Evolutionary conservation across 2,888 invertebrate species (phyloP).

Genomic region (Luperina nickerlii): DNA sequence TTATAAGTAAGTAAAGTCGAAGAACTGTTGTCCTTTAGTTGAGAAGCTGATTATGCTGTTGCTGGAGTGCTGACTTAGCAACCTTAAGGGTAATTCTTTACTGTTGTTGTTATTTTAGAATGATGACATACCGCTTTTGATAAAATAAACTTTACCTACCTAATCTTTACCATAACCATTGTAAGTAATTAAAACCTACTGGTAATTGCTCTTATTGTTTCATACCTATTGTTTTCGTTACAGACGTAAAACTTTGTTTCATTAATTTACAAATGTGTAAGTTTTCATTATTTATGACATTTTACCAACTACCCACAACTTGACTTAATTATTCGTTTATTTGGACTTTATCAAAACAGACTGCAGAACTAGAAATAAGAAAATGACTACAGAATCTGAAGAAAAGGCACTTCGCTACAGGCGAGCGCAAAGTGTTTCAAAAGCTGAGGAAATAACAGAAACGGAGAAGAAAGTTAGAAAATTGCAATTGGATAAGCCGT

Average conservation of each 20-base stretch:
- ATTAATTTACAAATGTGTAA: neutral
- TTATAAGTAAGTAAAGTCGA: neutral
- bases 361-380: slow-evolving; percentile 30
- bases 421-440: slow-evolving; percentile 95
- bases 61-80: slow-evolving; percentile 3
- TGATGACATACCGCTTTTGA: slow-evolving; percentile 28
- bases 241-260: neutral
- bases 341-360: neutral
- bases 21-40: neutral
- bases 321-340: neutral
- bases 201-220: neutral
- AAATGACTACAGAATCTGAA: slow-evolving; percentile 84
- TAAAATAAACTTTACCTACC: neutral
- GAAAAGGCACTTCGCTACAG: slow-evolving; percentile 91
- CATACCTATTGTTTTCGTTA: neutral
- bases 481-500: slow-evolving; percentile 97
- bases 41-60: slow-evolving; percentile 33
- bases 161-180: neutral
- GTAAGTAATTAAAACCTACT: neutral
- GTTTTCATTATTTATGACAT: neutral
- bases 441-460: slow-evolving; percentile 96
- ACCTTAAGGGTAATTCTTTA: slow-evolving; percentile 5
- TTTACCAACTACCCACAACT: slow-evolving; percentile 39
- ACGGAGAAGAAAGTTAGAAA: slow-evolving; percentile 94
- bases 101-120: slow-evolving; percentile 19